phyloP scores from a whole-genome alignment of 2,888 invertebrate species.

The Trichogramma dendrolimi region DNA sequence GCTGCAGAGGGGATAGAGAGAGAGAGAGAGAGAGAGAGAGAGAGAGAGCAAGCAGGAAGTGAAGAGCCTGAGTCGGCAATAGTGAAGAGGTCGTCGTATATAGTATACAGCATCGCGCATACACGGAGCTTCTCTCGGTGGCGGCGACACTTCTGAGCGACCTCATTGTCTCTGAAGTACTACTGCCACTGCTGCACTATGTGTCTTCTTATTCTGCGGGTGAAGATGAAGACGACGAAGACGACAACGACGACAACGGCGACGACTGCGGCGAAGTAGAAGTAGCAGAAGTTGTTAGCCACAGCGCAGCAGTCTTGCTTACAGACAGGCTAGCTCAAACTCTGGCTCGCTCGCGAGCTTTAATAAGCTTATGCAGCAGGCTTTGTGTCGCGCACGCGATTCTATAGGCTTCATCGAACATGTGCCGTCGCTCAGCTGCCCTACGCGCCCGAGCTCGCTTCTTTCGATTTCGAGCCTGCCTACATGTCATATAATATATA shows the following conservation, averaged over 20 bases:
- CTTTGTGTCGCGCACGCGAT: slow-evolving; percentile 25
- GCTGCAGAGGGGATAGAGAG: neutral
- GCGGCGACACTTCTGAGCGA: slow-evolving; percentile 52
- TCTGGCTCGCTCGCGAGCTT: slow-evolving; percentile 32
- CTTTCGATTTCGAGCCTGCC: no score
- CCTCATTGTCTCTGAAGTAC: slow-evolving; percentile 52
- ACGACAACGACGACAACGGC: neutral
- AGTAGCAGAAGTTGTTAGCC: no score
- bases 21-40: neutral
- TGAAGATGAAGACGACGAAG: slow-evolving; percentile 11
- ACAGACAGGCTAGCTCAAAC: neutral
- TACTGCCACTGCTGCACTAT: slow-evolving; percentile 37
- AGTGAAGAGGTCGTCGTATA: slow-evolving; percentile 45
- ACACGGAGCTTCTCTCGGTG: slow-evolving; percentile 35
- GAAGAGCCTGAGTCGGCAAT: slow-evolving; percentile 53
- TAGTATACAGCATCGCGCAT: no score
- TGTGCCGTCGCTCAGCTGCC: slow-evolving; percentile 10
- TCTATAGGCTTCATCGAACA: slow-evolving; percentile 36
- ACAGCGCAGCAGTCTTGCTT: no score
- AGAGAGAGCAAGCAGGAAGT: slow-evolving; percentile 36
- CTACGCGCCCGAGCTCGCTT: no score
- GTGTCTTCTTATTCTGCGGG: slow-evolving; percentile 1
- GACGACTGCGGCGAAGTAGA: no score
- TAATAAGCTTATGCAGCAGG: slow-evolving; percentile 52
- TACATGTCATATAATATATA: no score